phyloP scores from a whole-genome alignment of 2,797 vertebrate genomes.

The Morelia viridis region DNA sequence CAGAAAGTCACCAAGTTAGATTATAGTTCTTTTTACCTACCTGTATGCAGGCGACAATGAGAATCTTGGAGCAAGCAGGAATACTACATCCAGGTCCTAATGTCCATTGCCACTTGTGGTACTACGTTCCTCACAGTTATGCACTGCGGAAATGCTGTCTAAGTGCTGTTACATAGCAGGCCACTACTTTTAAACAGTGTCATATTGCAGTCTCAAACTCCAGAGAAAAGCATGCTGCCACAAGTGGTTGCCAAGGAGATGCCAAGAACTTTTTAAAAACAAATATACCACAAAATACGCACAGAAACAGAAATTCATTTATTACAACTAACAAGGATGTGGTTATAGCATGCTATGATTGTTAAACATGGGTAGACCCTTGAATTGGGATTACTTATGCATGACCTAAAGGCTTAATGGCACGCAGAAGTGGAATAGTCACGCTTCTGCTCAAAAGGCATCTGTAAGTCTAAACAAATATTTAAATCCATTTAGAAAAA shows the following conservation, averaged over 20 bases:
- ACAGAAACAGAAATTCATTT: slow-evolving; percentile 72
- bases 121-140: slow-evolving; percentile 99
- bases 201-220: slow-evolving; percentile 79
- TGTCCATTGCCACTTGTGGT: slow-evolving; percentile 99
- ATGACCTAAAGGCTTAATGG: slow-evolving; percentile 49
- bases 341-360: slow-evolving; percentile 28
- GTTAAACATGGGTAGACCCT: slow-evolving; percentile 49
- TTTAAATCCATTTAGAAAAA: slow-evolving; percentile 36
- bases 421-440: slow-evolving; percentile 45
- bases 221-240: slow-evolving; percentile 78
- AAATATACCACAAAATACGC: slow-evolving; percentile 79
- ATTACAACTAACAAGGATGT: slow-evolving; percentile 22
- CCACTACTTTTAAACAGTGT: slow-evolving; percentile 80
- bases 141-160: slow-evolving; percentile 97
- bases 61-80: slow-evolving; percentile 95
- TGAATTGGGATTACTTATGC: slow-evolving; percentile 37
- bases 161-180: slow-evolving; percentile 86
- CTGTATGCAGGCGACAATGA: slow-evolving; percentile 95
- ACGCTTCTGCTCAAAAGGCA: slow-evolving; percentile 57
- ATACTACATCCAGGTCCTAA: slow-evolving; percentile 99
- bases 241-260: slow-evolving; percentile 78
- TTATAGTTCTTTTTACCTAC: slow-evolving; percentile 93
- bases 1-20: slow-evolving; percentile 84
- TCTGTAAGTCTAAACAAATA: slow-evolving; percentile 56
- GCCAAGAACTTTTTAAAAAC: slow-evolving; percentile 75